These are phyloP conservation scores for Drosophila orosa DNA, from an alignment of 1,140 invertebrate species.

Conservation along the genomic window DNA sequence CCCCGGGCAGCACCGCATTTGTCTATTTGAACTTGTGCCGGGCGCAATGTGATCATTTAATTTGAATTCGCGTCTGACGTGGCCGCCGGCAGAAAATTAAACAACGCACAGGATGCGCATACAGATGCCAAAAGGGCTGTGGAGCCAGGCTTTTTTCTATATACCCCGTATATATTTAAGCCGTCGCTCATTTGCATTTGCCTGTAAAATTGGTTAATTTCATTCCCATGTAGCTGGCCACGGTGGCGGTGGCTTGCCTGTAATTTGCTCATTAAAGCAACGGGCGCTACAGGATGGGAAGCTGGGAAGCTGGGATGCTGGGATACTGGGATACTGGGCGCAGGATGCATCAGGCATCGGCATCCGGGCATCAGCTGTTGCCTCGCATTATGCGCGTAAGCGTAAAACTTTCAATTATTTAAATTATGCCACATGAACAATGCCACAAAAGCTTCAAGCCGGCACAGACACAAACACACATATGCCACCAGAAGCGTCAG, in stretches of 20 bases:
- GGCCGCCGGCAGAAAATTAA: conserved; percentile 42
- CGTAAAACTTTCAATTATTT: conserved; percentile 84
- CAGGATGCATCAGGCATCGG: conserved; percentile 15
- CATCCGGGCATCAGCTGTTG: conserved; percentile 67
- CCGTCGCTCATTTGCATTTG: conserved; percentile 73
- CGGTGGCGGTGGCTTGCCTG: conserved; percentile 17
- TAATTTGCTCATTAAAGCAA: conserved; percentile 69
- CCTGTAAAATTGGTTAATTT: conserved; percentile 75
- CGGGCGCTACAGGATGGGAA: conserved; percentile 12
- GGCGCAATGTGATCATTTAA: conserved; percentile 75
- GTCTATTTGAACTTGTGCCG: conserved; percentile 63
- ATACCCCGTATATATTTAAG: conserved; percentile 41
- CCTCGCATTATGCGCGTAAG: conserved; percentile 73
- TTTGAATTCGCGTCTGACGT: conserved; percentile 73
- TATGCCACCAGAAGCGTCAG: conserved; percentile 65
- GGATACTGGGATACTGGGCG: conserved; percentile 3
- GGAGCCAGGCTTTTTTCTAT: conserved; percentile 29
- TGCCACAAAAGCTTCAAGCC: conserved; percentile 63
- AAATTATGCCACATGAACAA: conserved; percentile 83
- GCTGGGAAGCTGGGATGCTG: neutral
- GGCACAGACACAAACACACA: conserved; percentile 67
- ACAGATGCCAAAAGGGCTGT: conserved; percentile 16
- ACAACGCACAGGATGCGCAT: conserved; percentile 36
- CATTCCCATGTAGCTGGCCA: conserved; percentile 62
- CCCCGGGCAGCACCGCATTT: conserved; percentile 53